phyloP scores from a whole-genome alignment of 2,113 vertebrate species.

The Actenoides lindsayi region DNA sequence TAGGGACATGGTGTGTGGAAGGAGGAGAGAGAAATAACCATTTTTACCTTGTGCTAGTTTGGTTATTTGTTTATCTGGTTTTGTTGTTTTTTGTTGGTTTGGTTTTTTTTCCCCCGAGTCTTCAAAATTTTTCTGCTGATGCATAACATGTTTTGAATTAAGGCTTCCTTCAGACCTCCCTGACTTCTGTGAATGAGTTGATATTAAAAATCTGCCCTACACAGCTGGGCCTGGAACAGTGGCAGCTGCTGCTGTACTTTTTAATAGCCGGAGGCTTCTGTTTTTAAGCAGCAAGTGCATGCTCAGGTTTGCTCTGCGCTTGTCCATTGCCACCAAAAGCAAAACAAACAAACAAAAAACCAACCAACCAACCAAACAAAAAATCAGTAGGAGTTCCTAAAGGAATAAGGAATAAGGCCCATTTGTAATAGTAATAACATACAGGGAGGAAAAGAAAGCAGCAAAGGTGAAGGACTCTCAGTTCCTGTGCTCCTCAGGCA shows the following conservation, averaged over 20 bases:
- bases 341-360: background rate
- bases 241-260: background rate
- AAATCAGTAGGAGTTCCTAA: background rate
- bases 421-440: background rate
- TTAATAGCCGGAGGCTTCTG: background rate
- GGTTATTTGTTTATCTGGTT: no score
- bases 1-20: background rate
- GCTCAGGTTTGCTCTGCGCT: background rate
- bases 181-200: background rate
- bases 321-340: background rate
- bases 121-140: background rate
- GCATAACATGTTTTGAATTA: background rate
- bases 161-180: background rate
- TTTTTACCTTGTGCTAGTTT: background rate
- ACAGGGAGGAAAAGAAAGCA: background rate
- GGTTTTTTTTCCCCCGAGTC: background rate
- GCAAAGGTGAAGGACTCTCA: rapidly evolving
- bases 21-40: background rate
- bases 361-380: no score
- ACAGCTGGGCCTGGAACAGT: background rate
- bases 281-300: background rate
- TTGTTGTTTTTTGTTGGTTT: no score
- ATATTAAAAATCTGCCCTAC: background rate
- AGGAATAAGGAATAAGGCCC: background rate
- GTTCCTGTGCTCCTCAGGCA: rapidly evolving